These are phyloP conservation scores for Matsumyia berberina DNA, from an alignment of 2,888 invertebrate genomes.

Conservation along the genomic window DNA sequence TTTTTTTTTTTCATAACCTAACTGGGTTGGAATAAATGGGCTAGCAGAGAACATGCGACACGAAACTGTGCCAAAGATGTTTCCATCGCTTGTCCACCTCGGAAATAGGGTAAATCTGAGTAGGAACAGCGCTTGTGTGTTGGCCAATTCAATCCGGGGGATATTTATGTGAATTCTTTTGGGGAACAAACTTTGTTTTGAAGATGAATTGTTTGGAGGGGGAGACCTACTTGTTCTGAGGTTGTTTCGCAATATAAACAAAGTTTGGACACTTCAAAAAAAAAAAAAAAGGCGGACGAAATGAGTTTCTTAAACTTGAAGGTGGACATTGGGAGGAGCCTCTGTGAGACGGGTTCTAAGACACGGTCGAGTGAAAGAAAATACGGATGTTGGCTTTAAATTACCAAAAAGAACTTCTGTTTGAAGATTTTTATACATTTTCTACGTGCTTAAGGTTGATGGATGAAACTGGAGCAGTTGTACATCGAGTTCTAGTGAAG, in stretches of 20 bases:
- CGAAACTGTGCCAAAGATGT: slow-evolving; percentile 43
- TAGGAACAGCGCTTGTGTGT: background rate
- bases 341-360: background rate
- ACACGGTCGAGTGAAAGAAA: background rate
- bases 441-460: too few relatives aligned
- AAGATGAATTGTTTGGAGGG: slow-evolving; percentile 33
- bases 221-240: background rate
- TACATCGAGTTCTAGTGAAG: too few relatives aligned
- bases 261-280: slow-evolving; percentile 36
- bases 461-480: too few relatives aligned
- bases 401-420: slow-evolving; percentile 6
- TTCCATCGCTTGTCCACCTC: slow-evolving; percentile 19
- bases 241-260: slow-evolving; percentile 2
- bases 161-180: slow-evolving; percentile 43
- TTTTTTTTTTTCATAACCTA: background rate
- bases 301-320: slow-evolving; percentile 19
- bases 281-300: slow-evolving; percentile 6
- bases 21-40: slow-evolving; percentile 11
- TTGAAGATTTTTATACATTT: too few relatives aligned
- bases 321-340: background rate
- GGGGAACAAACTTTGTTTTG: slow-evolving; percentile 27
- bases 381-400: background rate
- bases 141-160: slow-evolving; percentile 13
- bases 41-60: slow-evolving; percentile 39
- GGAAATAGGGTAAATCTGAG: slow-evolving; percentile 24